Evolutionary conservation across 2,113 vertebrate species (phyloP), one percentile per base, ranked within the genome.

Genomic region (Picathartes gymnocephalus): DNA sequence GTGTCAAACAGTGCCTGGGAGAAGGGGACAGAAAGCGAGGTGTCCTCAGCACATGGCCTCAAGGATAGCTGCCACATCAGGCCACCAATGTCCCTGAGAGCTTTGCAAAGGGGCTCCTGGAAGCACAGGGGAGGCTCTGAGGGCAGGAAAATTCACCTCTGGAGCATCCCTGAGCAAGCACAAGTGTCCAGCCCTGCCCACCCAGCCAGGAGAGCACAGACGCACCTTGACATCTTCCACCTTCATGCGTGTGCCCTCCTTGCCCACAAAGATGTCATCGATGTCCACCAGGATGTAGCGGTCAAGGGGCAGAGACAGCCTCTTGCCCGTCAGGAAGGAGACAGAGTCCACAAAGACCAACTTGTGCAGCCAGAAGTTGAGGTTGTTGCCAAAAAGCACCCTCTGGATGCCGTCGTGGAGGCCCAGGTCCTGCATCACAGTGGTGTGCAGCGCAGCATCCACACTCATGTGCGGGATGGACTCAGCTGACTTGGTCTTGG

Each of bases 321-420:
- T 98, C 96, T 99, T 99, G 72, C 99, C 98, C 0, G 99, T 99
- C 72, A 99, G 98, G 96, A 99, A 99, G 95, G 99, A 99, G 93
- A 99, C 98, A 0, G 99, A 98, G 2, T 99, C 99, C 86, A 99
- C 98, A 2, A 99, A 99, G 95, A 99, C 97, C 6, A 99, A 97
- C 95, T 99, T 99, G 97, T 99, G 99, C 81, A 99, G 98, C 99
- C 99, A 99, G 98, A 99, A 99, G 96, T 97, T 98, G 97, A 99
- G 98, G 96, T 99, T 99, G 98, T 99, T 99, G 92, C 99, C 99
- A 1, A 99, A 99, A 48, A 99, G 98, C 83, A 99, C 99, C 11
- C 99, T 98, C 97, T 99, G 99, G 94, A 99, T 99, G 42, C 99
- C 99, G 0, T 99, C 99, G 0, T 99, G 99, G 23, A 99, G 99